Conservation (phyloP, 2,797 vertebrate genomes). For the Sebastes matsubarae region DNA sequence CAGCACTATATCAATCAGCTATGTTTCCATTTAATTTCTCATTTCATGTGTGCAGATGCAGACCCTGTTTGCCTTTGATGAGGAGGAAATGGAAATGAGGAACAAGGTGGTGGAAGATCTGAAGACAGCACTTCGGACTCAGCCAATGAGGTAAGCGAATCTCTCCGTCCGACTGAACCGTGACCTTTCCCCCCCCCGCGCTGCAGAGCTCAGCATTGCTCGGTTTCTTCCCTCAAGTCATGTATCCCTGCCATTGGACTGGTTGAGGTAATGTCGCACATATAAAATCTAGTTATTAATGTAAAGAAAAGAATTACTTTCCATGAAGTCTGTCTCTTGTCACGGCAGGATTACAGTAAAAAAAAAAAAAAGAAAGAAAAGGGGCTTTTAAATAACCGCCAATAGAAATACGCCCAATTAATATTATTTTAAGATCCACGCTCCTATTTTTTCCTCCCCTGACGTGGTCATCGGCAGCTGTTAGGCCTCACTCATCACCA, state of each 20-base stretch:
- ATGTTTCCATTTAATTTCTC: background rate
- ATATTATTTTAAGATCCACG: constrained; percentile 30
- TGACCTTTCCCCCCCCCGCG: background rate
- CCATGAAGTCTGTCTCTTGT: constrained; percentile 16
- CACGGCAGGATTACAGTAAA: background rate
- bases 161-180: background rate
- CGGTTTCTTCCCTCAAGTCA: background rate
- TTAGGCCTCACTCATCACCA: constrained; percentile 46
- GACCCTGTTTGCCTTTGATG: constrained; percentile 93
- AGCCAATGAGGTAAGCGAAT: constrained; percentile 92
- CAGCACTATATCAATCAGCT: background rate
- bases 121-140: constrained; percentile 96
- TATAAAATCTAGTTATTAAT: constrained; percentile 10
- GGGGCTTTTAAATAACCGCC: constrained; percentile 4
- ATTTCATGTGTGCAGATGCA: constrained; percentile 87
- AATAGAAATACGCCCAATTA: constrained; percentile 13
- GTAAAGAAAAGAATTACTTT: constrained; percentile 1
- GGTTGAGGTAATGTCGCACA: constrained; percentile 5
- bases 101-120: constrained; percentile 98
- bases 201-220: background rate
- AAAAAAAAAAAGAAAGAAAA: background rate
- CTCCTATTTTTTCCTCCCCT: background rate
- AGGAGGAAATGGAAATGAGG: constrained; percentile 97
- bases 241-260: background rate
- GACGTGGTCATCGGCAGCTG: constrained; percentile 36